phyloP scores from a whole-genome alignment of 2,888 invertebrate genomes.

The Rhabditoides inermis region DNA sequence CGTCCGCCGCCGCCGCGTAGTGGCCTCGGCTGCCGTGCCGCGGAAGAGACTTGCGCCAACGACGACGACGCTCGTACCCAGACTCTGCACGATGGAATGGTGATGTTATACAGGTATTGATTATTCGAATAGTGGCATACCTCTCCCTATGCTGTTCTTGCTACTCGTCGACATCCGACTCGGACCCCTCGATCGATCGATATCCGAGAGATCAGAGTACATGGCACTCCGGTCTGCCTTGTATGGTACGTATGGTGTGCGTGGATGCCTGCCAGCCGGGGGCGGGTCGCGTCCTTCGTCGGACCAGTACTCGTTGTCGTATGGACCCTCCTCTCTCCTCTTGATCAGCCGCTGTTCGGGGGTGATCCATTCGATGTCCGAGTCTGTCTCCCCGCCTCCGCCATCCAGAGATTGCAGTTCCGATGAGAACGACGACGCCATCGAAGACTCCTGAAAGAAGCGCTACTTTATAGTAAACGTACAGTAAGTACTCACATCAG shows the following conservation, averaged over 20 bases:
- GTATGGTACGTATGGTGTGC: background rate
- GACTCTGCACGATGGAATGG: too few species aligned
- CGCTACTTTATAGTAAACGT: background rate
- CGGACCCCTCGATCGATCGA: background rate
- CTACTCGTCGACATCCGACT: background rate
- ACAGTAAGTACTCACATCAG: too few species aligned
- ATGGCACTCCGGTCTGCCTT: background rate
- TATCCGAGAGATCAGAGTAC: background rate
- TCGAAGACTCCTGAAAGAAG: slow-evolving; percentile 33
- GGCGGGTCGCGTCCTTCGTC: background rate
- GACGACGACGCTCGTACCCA: too few species aligned
- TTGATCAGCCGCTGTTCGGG: slow-evolving; percentile 30
- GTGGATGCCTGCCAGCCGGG: background rate
- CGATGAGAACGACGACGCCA: slow-evolving; percentile 48
- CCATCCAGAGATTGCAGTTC: slow-evolving; percentile 47
- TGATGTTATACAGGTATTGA: too few species aligned
- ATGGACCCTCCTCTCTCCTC: slow-evolving; percentile 8
- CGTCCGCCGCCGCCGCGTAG: too few species aligned
- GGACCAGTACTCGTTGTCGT: slow-evolving; percentile 11
- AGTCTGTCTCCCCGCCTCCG: slow-evolving; percentile 44
- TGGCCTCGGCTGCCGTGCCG: too few species aligned
- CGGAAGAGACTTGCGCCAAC: too few species aligned
- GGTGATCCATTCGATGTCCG: slow-evolving; percentile 48
- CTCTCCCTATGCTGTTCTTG: background rate
- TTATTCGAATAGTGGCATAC: too few species aligned